These are phyloP conservation scores for Brachionus koreanus DNA, from an alignment of 1,140 invertebrate species.

Conservation along the genomic window DNA sequence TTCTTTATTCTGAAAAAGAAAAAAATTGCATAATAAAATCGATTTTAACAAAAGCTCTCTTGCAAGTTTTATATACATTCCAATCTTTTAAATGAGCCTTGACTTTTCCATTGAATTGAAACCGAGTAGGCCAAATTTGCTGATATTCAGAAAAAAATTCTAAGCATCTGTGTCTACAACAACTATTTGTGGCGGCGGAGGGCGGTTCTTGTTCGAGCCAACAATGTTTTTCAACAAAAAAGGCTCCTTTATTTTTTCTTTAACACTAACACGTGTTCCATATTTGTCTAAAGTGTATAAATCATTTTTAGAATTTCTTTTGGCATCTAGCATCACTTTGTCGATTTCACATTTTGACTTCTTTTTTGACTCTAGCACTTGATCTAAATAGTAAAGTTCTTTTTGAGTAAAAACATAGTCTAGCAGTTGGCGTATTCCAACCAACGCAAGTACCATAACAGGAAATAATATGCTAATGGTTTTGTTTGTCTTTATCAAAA, in stretches of 20 bases:
- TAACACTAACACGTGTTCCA: background rate
- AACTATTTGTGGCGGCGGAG: slow-evolving; percentile 8
- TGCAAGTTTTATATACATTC: background rate
- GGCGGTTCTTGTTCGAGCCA: background rate
- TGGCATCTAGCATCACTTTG: background rate
- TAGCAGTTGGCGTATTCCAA: slow-evolving; percentile 29
- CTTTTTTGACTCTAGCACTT: background rate
- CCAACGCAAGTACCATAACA: slow-evolving; percentile 69
- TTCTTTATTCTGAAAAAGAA: background rate
- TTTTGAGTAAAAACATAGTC: slow-evolving; percentile 33
- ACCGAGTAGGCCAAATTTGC: slow-evolving; percentile 8
- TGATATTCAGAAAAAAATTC: background rate
- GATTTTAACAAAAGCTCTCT: background rate
- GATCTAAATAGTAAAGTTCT: slow-evolving; percentile 35
- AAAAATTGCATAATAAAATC: slow-evolving; percentile 10
- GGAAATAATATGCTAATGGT: slow-evolving; percentile 91
- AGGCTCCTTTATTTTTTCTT: slow-evolving; percentile 24
- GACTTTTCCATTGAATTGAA: background rate
- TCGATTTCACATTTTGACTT: background rate
- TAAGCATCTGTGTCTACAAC: slow-evolving; percentile 21
- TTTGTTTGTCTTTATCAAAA: slow-evolving; percentile 92
- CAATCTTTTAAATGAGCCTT: background rate
- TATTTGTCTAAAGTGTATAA: background rate
- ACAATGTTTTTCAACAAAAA: background rate
- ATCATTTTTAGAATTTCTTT: slow-evolving; percentile 22